Evolutionary conservation across 2,888 invertebrate genomes (phyloP), one percentile per base, ranked within the genome.

Genomic region (Rotaria sp.): DNA sequence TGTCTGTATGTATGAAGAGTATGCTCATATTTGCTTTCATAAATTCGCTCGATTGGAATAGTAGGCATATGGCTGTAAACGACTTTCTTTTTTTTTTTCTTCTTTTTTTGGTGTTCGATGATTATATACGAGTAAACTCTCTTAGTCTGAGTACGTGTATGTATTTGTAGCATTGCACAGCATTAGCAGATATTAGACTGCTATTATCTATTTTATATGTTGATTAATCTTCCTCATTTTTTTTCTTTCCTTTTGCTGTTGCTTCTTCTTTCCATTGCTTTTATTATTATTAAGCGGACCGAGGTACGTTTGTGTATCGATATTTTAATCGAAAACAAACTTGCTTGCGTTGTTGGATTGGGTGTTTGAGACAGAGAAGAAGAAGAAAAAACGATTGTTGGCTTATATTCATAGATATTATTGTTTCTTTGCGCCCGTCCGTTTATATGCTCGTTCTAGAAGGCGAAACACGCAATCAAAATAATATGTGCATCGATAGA

Each of bases 321-420:
- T 80, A 80, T 80, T 80, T 80, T 80, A 80, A 80, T 80, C 80
- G 80, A 80, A 80, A 80, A 80, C 80, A 80, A 80, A 80, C 80
- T 80, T 80, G 18, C 45, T 24, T 45, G 35, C 45, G 41, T 80
- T 41, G 45, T n/a, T n/a, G 80, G 41, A 45, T 80, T 80, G 41
- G 41, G 41, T 45, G 45, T 80, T 80, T 80, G 80, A 80, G 45
- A 80, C 45, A 67, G 30, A 26, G 67, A 67, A 52, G 67, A 67
- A 67, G 67, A 67, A 67, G 67, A 67, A 67, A 80, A 80, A 80
- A 35, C 80, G 80, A 80, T 80, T 80, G 80, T 80, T 80, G 80
- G 80, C 80, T 80, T 80, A 45, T 45, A 45, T 80, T 80, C 45
- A 80, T 80, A 80, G 80, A 80, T 80, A 80, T 80, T 45, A 80